These are phyloP conservation scores for Yponomeuta cagnagella DNA, from an alignment of 2,888 invertebrate genomes.

Conservation along the genomic window DNA sequence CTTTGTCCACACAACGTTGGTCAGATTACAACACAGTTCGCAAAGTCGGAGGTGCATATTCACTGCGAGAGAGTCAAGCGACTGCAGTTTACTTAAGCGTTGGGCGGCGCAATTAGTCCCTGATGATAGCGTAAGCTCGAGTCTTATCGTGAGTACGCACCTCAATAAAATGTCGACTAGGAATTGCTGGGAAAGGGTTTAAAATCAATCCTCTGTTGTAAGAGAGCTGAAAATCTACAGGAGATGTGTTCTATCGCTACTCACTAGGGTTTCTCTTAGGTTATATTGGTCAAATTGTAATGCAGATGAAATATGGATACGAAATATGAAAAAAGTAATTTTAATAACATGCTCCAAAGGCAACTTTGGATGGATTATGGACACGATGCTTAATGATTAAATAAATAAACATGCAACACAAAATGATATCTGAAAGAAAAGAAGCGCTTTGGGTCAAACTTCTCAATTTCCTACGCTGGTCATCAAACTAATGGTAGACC, in stretches of 20 bases:
- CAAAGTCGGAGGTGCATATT: conserved; percentile 5
- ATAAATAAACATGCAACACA: conserved; percentile 56
- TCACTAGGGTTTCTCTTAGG: background rate
- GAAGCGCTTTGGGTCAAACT: conserved; percentile 45
- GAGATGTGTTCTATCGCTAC: background rate
- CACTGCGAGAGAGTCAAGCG: background rate
- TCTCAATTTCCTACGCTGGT: background rate
- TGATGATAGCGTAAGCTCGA: too few species aligned
- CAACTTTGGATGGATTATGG: background rate
- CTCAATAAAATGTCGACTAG: background rate
- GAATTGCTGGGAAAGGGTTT: background rate
- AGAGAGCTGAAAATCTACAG: background rate
- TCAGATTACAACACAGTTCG: background rate
- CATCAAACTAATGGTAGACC: background rate
- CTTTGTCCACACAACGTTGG: conserved; percentile 2
- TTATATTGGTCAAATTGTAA: background rate
- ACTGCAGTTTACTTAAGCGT: too few species aligned
- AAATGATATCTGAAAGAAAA: conserved; percentile 44
- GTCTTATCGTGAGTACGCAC: too few species aligned
- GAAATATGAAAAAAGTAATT: background rate
- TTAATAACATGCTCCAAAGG: background rate
- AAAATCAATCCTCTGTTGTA: background rate
- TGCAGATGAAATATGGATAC: background rate
- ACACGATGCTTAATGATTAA: conserved; percentile 40
- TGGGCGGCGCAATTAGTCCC: too few species aligned